Conservation (phyloP, 2,888 invertebrate genomes). For the Nemurella pictetii region DNA sequence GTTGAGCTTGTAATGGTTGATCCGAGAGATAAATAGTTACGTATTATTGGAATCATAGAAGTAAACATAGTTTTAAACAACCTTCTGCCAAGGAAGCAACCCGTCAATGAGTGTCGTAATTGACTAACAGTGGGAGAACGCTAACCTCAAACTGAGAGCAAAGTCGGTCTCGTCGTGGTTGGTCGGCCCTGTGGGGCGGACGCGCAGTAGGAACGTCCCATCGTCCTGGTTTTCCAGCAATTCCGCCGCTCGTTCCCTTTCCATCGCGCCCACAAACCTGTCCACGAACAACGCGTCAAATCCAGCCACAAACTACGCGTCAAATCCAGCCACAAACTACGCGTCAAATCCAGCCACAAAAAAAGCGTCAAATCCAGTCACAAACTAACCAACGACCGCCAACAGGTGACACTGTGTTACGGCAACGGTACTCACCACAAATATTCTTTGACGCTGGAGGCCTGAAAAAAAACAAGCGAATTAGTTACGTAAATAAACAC, state of each 20-base stretch:
- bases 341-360: not conserved
- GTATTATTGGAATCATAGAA: too few species aligned
- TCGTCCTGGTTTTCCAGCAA: slow-evolving; percentile 76
- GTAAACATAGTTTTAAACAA: not conserved
- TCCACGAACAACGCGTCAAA: not conserved
- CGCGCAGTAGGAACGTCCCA: slow-evolving; percentile 84
- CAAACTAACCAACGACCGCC: too few species aligned
- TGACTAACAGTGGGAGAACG: too few species aligned
- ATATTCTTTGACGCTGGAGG: not conserved
- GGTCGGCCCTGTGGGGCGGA: slow-evolving; percentile 70
- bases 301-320: not conserved
- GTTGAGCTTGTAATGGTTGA: too few species aligned
- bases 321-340: not conserved
- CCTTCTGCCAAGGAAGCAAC: too few species aligned
- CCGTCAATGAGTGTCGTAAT: too few species aligned
- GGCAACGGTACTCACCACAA: slow-evolving; percentile 18
- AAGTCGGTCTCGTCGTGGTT: slow-evolving; percentile 72
- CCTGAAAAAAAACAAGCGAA: slow-evolving; percentile 22
- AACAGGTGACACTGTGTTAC: too few species aligned
- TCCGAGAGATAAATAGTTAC: too few species aligned
- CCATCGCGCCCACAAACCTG: slow-evolving; percentile 87
- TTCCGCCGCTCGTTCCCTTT: slow-evolving; percentile 73
- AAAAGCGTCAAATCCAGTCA: not conserved
- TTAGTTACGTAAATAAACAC: slow-evolving; percentile 9
- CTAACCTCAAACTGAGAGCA: slow-evolving; percentile 82